These are phyloP conservation scores for Ophioninae sp. DNA, from an alignment of 2,888 invertebrate species.

Conservation along the genomic window DNA sequence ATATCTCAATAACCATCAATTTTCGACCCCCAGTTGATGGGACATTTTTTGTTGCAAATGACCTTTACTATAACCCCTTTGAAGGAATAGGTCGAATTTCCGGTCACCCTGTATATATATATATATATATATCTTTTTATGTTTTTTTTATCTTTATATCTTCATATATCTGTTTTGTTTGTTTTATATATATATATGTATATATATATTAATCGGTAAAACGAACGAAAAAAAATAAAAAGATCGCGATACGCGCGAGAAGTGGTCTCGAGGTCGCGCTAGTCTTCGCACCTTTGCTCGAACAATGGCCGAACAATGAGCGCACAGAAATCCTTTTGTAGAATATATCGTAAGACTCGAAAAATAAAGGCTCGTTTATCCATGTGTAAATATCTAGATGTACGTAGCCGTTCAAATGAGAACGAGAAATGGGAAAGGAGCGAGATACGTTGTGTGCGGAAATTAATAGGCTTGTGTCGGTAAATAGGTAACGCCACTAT, in stretches of 20 bases:
- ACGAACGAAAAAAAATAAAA: neutral
- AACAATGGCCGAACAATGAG: conserved; percentile 46
- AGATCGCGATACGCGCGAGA: neutral
- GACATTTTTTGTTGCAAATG: no score
- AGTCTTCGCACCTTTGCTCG: conserved; percentile 27
- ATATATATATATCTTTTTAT: no score
- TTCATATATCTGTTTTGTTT: no score
- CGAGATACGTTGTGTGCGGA: neutral
- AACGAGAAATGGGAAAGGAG: neutral
- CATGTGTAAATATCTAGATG: neutral
- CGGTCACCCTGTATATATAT: no score
- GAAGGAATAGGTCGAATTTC: no score
- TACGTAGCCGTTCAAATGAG: neutral
- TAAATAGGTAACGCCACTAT: neutral
- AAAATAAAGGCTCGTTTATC: neutral
- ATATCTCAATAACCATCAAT: no score
- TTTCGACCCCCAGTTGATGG: no score
- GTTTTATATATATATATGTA: no score
- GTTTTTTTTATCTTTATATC: no score
- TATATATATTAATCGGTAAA: neutral
- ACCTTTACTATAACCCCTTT: no score
- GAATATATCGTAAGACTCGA: neutral
- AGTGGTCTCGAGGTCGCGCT: conserved; percentile 10
- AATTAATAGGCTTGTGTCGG: neutral
- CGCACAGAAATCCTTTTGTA: neutral